A percentile compares a stretch with the other conserved stretches of the same genome.
Conservation (phyloP, 2,113 vertebrate species). For the Hyperoodon ampullatus region DNA sequence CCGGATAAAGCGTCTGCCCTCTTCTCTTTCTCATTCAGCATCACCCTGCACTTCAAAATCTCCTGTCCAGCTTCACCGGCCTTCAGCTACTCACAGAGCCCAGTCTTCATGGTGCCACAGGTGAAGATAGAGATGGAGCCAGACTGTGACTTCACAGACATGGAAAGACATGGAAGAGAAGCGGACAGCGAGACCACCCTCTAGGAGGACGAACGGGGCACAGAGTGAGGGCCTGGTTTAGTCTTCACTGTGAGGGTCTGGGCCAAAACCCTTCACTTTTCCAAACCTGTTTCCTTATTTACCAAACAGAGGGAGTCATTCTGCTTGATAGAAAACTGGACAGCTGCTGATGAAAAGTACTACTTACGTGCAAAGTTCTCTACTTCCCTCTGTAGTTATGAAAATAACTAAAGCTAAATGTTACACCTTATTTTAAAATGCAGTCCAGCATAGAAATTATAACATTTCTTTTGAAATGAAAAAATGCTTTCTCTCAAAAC, state of each 20-base stretch:
- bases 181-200: conserved; percentile 93
- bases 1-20: not conserved
- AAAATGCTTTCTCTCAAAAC: not conserved
- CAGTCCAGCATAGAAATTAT: not conserved
- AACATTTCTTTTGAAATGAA: conserved; percentile 48
- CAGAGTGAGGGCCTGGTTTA: not conserved
- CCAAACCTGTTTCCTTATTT: not conserved
- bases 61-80: conserved; percentile 95
- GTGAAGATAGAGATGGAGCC: conserved; percentile 99
- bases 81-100: conserved; percentile 86
- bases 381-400: not conserved
- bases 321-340: not conserved
- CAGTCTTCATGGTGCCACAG: conserved; percentile 91
- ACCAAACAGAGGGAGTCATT: not conserved
- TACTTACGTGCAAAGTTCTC: not conserved
- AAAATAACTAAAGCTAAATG: not conserved
- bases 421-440: conserved; percentile 37
- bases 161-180: conserved; percentile 87
- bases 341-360: not conserved
- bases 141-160: conserved; percentile 91
- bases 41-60: conserved; percentile 98
- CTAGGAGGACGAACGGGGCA: conserved; percentile 77
- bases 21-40: conserved; percentile 84
- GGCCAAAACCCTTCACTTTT: not conserved
- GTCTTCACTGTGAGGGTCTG: not conserved